Conservation (phyloP, 1,140 invertebrate genomes). For the Ostrea edulis region DNA sequence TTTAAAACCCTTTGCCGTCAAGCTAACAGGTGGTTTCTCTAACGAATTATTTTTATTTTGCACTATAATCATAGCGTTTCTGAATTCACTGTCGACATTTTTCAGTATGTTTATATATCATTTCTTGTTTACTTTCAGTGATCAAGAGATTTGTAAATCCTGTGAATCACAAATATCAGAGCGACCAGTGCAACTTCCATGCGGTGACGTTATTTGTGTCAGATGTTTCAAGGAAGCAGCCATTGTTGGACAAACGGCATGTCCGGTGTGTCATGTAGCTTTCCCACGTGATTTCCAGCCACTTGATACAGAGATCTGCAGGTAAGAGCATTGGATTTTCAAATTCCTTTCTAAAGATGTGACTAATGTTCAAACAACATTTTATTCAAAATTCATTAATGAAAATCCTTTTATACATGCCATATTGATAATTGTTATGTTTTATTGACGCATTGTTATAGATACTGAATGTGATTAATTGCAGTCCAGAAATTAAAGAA, state of each 20-base stretch:
- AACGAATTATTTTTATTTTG: too few relatives aligned
- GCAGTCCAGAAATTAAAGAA: constrained; percentile 31
- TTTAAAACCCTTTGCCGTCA: too few relatives aligned
- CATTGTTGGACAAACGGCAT: constrained; percentile 28
- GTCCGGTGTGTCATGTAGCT: constrained; percentile 54
- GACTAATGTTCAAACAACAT: too few relatives aligned
- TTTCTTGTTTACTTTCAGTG: constrained; percentile 44
- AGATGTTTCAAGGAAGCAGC: constrained; percentile 56
- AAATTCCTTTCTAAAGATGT: too few relatives aligned
- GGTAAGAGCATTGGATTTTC: neutral
- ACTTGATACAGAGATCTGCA: neutral
- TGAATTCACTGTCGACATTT: too few relatives aligned
- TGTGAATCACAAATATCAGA: constrained; percentile 58
- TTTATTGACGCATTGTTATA: neutral
- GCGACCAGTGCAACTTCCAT: constrained; percentile 57
- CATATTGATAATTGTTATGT: neutral
- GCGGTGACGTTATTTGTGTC: constrained; percentile 57
- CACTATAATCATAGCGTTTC: too few relatives aligned
- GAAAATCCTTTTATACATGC: neutral
- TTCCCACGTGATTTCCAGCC: constrained; percentile 51
- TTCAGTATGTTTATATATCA: too few relatives aligned
- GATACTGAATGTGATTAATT: neutral
- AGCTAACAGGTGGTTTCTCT: too few relatives aligned
- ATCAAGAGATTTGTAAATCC: constrained; percentile 53
- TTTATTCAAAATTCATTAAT: neutral